Evolutionary conservation across 2,888 invertebrate species (phyloP).

Genomic region (Operophtera brumata): DNA sequence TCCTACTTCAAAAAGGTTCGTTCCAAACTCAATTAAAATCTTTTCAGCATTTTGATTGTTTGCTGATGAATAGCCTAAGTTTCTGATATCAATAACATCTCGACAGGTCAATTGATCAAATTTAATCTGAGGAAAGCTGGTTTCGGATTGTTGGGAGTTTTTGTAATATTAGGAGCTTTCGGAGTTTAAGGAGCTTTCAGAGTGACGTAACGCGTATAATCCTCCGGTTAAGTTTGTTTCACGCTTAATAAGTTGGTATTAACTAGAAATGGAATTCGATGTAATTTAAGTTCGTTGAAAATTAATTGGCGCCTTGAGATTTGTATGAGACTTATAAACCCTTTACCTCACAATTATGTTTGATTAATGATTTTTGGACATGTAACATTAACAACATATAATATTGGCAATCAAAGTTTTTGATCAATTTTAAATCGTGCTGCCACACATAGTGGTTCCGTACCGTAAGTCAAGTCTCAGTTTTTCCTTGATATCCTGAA

Average conservation of each 20-base stretch:
- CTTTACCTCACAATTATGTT: constrained; percentile 16
- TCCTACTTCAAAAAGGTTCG: constrained; percentile 33
- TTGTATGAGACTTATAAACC: constrained; percentile 9
- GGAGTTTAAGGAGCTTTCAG: constrained; percentile 1
- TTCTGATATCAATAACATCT: constrained; percentile 19
- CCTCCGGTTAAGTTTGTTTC: constrained; percentile 24
- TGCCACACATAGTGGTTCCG: neutral
- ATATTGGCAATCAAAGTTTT: too few relatives aligned
- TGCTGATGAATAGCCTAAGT: constrained; percentile 35
- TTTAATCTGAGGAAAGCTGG: constrained; percentile 25
- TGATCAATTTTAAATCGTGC: neutral
- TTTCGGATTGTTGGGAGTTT: constrained; percentile 16
- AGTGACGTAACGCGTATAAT: constrained; percentile 21
- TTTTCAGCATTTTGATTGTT: constrained; percentile 35
- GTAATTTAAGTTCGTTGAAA: constrained; percentile 31
- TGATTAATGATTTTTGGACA: constrained; percentile 4
- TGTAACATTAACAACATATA: too few relatives aligned
- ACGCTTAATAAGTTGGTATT: constrained; percentile 28
- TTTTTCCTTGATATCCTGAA: too few relatives aligned
- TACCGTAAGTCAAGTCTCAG: neutral
- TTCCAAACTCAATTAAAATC: constrained; percentile 43
- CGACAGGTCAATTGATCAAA: constrained; percentile 12
- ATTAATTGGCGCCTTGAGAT: constrained; percentile 25
- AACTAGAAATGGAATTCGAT: constrained; percentile 26
- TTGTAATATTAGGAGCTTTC: constrained; percentile 7